Evolutionary conservation across 1,140 invertebrate species (phyloP).

Genomic region (Atta colombica): DNA sequence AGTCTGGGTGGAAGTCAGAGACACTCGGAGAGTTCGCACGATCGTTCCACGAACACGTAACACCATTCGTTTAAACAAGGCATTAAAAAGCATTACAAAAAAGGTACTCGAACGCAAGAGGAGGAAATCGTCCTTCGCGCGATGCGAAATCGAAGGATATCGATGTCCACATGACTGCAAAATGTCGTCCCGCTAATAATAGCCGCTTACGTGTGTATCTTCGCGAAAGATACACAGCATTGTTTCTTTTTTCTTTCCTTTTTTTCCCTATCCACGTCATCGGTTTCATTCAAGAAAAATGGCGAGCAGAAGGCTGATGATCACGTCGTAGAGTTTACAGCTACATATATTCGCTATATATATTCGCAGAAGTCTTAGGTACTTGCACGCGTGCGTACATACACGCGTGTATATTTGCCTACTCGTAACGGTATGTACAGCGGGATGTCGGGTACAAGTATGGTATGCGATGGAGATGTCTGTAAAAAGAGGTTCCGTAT

Average conservation of each 20-base stretch:
- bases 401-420: slow-evolving; percentile 22
- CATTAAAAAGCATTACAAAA: neutral
- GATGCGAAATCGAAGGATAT: slow-evolving; percentile 13
- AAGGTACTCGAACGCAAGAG: neutral
- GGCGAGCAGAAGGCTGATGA: neutral
- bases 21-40: neutral
- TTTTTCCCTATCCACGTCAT: neutral
- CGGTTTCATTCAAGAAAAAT: slow-evolving; percentile 26
- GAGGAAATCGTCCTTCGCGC: slow-evolving; percentile 35
- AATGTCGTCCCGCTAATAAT: slow-evolving; percentile 13
- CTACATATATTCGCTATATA: neutral
- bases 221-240: neutral
- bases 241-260: neutral
- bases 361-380: neutral
- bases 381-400: slow-evolving; percentile 1
- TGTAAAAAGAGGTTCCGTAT: neutral
- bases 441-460: neutral
- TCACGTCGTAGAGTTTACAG: neutral
- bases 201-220: slow-evolving; percentile 36
- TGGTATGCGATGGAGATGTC: neutral
- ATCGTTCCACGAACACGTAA: neutral
- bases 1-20: slow-evolving; percentile 1
- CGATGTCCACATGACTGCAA: neutral
- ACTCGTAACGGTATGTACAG: slow-evolving; percentile 34
- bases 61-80: neutral